Conservation (phyloP, 1,140 invertebrate species). For the Pteromalus puparum region DNA sequence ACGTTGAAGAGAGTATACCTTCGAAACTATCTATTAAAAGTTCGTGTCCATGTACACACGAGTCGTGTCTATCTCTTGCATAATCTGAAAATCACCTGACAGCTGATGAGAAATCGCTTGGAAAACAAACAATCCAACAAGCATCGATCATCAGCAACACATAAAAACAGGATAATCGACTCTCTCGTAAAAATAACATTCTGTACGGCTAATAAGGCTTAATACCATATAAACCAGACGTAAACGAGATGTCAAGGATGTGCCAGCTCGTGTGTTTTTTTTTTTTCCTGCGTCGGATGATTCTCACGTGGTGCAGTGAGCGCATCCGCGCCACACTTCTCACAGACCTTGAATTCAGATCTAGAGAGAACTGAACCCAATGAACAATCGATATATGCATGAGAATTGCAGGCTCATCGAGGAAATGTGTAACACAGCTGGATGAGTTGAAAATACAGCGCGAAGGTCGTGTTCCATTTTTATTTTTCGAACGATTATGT, state of each 20-base stretch:
- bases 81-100: too few species aligned
- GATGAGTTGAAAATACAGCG: too few species aligned
- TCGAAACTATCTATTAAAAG: too few species aligned
- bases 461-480: slow-evolving; percentile 3
- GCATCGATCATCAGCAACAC: too few species aligned
- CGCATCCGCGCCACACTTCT: neutral
- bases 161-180: too few species aligned
- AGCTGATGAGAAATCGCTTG: too few species aligned
- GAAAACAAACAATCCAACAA: too few species aligned
- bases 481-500: neutral
- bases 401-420: too few species aligned
- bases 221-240: neutral
- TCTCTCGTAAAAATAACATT: neutral
- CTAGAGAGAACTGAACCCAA: neutral
- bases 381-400: neutral
- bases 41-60: too few species aligned
- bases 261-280: neutral
- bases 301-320: neutral
- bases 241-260: neutral
- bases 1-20: neutral
- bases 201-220: neutral
- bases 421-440: too few species aligned
- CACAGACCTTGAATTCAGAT: neutral
- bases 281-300: neutral
- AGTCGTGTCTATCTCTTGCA: too few species aligned